Evolutionary conservation across 2,797 vertebrate species (phyloP).

Genomic region (Phoebastria nigripes): DNA sequence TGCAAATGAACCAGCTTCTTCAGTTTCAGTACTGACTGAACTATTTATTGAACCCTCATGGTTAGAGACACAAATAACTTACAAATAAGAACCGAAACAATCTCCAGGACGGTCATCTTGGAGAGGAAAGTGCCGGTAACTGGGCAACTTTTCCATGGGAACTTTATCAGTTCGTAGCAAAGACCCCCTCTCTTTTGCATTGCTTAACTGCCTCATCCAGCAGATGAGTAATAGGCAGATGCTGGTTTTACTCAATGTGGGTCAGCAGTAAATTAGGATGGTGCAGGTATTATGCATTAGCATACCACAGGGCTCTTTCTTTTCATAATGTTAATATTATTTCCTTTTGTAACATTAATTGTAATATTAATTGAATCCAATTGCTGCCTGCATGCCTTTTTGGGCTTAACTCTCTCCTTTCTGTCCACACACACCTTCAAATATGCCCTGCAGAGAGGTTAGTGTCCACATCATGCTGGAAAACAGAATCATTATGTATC

Average conservation of each 20-base stretch:
- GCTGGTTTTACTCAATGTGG: background rate
- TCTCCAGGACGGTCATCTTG: background rate
- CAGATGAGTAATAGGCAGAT: background rate
- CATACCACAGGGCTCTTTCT: background rate
- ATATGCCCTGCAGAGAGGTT: background rate
- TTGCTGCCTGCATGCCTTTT: background rate
- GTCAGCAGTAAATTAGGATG: background rate
- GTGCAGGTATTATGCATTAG: background rate
- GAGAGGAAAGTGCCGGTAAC: background rate
- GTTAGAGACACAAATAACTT: background rate
- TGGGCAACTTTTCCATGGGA: background rate
- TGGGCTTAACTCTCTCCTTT: background rate
- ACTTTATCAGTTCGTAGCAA: background rate
- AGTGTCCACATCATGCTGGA: background rate
- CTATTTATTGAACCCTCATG: background rate
- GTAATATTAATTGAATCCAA: background rate
- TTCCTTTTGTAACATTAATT: background rate
- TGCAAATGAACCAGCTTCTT: background rate
- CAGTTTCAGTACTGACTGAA: background rate
- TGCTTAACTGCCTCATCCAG: background rate
- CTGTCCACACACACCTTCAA: background rate
- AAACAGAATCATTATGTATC: slow-evolving; percentile 29
- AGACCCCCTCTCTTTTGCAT: background rate
- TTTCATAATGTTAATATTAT: background rate
- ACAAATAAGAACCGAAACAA: background rate